Conservation (phyloP, 2,797 vertebrate species). For the Harpagifer antarcticus region DNA sequence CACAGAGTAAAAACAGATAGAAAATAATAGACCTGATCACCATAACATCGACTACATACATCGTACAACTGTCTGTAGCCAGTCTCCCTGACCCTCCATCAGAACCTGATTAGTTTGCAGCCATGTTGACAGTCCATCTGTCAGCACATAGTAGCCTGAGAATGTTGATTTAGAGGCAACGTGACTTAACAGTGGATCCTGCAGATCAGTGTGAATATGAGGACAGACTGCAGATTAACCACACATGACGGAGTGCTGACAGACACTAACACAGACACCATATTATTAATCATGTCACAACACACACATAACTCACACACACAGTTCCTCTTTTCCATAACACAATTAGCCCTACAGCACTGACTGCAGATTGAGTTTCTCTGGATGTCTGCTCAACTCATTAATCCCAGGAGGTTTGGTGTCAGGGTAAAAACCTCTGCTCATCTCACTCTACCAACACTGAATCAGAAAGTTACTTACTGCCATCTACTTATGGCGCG, state of each 20-base stretch:
- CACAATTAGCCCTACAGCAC: constrained; percentile 45
- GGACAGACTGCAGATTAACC: constrained; percentile 57
- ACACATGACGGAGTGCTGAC: constrained; percentile 44
- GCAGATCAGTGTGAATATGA: constrained; percentile 53
- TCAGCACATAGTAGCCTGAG: constrained; percentile 66
- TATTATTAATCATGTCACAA: constrained; percentile 39
- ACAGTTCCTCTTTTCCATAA: constrained; percentile 6
- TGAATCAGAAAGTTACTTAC: not conserved
- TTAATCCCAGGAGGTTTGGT: constrained; percentile 45
- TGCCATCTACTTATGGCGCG: not conserved
- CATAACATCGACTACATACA: not conserved
- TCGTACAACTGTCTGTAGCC: constrained; percentile 4
- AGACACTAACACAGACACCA: constrained; percentile 49
- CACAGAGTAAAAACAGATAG: no score
- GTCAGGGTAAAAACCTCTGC: constrained; percentile 16
- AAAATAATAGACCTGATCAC: no score
- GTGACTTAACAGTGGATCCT: constrained; percentile 36
- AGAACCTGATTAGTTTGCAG: constrained; percentile 6
- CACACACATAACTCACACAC: not conserved
- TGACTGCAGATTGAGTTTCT: constrained; percentile 41
- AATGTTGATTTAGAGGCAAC: constrained; percentile 71
- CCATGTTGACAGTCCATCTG: constrained; percentile 56
- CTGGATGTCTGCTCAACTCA: constrained; percentile 46
- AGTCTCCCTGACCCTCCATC: not conserved
- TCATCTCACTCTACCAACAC: not conserved